These are phyloP conservation scores for Campaea margaritaria DNA, from an alignment of 2,888 invertebrate genomes.

Conservation along the genomic window DNA sequence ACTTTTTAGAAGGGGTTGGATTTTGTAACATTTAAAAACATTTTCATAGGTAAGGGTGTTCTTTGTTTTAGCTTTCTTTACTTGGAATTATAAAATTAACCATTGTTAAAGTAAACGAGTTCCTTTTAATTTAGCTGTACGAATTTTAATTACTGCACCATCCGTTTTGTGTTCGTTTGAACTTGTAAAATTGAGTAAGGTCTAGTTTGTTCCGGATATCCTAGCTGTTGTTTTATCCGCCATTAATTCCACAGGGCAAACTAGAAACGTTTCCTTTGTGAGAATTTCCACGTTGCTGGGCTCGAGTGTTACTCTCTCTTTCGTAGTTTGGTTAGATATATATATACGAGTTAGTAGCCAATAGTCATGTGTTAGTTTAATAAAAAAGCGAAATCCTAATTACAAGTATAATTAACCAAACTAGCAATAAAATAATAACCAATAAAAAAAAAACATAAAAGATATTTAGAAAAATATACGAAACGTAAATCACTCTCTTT, in stretches of 20 bases:
- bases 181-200: constrained; percentile 29
- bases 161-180: constrained; percentile 27
- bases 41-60: background rate
- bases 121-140: constrained; percentile 20
- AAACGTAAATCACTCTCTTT: too few relatives aligned
- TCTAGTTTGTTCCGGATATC: constrained; percentile 35
- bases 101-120: constrained; percentile 5
- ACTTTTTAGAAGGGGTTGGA: constrained; percentile 10
- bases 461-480: too few relatives aligned
- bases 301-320: constrained; percentile 10
- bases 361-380: background rate
- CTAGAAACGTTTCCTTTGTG: constrained; percentile 33
- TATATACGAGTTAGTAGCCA: background rate
- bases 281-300: constrained; percentile 33
- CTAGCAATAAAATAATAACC: too few relatives aligned
- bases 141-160: constrained; percentile 24
- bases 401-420: too few relatives aligned
- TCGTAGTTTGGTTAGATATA: constrained; percentile 4
- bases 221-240: constrained; percentile 36
- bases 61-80: constrained; percentile 1
- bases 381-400: background rate
- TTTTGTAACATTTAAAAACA: constrained; percentile 4
- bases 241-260: constrained; percentile 32
- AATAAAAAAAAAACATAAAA: too few relatives aligned
- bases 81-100: constrained; percentile 5